Evolutionary conservation across 2,113 vertebrate genomes (phyloP).

Genomic region (Chroicocephalus ridibundus): DNA sequence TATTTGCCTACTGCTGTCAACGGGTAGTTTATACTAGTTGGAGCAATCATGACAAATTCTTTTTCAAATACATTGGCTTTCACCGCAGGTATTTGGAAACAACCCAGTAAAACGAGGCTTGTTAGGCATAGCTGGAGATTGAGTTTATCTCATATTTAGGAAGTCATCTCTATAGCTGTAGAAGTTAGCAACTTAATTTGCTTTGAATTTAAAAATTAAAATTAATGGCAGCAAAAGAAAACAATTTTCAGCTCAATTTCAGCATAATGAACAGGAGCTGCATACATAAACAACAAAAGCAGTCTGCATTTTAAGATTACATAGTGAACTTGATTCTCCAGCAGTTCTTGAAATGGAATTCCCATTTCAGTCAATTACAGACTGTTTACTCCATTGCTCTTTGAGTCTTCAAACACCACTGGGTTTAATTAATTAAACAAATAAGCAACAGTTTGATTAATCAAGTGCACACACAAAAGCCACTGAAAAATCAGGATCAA

Average conservation of each 20-base stretch:
- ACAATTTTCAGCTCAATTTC: slow-evolving; percentile 48
- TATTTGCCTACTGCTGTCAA: neutral
- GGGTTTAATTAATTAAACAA: slow-evolving; percentile 47
- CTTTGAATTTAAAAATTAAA: slow-evolving; percentile 38
- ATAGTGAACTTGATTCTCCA: neutral
- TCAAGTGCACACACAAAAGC: neutral
- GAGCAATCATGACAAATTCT: neutral
- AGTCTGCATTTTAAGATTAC: neutral
- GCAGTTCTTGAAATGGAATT: neutral
- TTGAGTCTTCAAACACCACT: slow-evolving; percentile 13
- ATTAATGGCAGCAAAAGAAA: slow-evolving; percentile 35
- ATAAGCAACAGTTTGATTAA: slow-evolving; percentile 18
- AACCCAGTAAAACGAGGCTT: neutral
- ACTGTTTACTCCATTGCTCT: neutral
- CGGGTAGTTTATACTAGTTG: neutral
- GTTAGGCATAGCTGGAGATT: neutral
- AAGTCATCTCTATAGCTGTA: neutral
- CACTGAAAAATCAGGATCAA: neutral
- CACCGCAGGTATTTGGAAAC: slow-evolving; percentile 6
- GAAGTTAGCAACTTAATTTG: slow-evolving; percentile 38
- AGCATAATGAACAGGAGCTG: slow-evolving; percentile 7
- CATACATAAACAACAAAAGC: slow-evolving; percentile 7
- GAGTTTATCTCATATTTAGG: neutral
- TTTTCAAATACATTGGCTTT: neutral
- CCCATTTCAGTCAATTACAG: slow-evolving; percentile 55